Conservation (phyloP, 2,113 vertebrate genomes). For the Excalfactoria chinensis region DNA sequence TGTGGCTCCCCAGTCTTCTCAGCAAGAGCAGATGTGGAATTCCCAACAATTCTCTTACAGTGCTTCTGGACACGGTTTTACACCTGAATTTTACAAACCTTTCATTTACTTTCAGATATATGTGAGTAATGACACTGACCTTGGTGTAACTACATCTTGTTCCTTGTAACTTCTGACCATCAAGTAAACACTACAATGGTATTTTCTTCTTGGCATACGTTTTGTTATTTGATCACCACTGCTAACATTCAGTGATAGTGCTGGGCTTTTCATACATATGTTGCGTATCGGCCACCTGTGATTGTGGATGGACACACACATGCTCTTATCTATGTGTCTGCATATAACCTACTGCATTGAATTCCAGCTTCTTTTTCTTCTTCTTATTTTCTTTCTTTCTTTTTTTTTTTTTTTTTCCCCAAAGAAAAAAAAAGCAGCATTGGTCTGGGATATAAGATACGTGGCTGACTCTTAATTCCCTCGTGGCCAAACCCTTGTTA, state of each 20-base stretch:
- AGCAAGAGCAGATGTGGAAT: background rate
- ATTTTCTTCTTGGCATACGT: background rate
- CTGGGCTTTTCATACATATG: background rate
- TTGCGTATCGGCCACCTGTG: background rate
- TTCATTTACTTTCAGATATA: background rate
- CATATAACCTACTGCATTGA: background rate
- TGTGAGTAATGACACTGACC: background rate
- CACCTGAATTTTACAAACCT: background rate
- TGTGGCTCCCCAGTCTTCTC: background rate
- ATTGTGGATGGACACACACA: background rate
- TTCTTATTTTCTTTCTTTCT: background rate
- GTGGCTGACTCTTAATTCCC: constrained; percentile 73
- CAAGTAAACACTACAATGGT: background rate
- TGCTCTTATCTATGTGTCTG: background rate
- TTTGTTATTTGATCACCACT: background rate
- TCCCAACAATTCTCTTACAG: background rate
- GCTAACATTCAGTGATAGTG: background rate
- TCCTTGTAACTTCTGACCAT: background rate
- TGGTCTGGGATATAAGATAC: constrained; percentile 63
- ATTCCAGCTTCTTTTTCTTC: background rate
- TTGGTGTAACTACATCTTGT: background rate
- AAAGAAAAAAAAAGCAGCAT: constrained; percentile 25
- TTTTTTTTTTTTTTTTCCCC: background rate
- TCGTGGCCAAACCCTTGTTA: constrained; percentile 75
- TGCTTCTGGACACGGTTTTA: background rate